phyloP scores from a whole-genome alignment of 1,140 invertebrate genomes.

The Calosoma granatense region DNA sequence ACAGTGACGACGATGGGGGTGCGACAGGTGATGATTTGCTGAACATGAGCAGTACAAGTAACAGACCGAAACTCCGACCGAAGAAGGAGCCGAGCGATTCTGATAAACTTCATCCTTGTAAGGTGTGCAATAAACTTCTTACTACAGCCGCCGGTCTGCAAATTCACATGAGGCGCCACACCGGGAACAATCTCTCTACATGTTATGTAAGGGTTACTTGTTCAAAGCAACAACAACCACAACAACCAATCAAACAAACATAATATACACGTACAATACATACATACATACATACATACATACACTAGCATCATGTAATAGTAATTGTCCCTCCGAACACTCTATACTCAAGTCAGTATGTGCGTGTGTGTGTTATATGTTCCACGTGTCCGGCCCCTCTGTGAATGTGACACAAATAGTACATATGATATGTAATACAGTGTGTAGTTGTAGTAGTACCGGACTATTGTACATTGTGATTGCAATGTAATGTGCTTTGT shows the following conservation, averaged over 20 bases:
- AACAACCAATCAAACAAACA: neutral
- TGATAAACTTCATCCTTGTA: conserved; percentile 21
- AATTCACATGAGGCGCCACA: conserved; percentile 28
- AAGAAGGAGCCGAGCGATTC: neutral
- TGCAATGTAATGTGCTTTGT: conserved; percentile 1
- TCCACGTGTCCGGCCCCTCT: no score
- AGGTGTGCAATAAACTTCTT: conserved; percentile 27
- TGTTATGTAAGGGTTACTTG: conserved; percentile 22
- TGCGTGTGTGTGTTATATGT: no score
- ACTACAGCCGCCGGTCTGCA: conserved; percentile 25
- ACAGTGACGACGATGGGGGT: conserved; percentile 19
- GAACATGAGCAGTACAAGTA: no score
- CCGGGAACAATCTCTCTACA: conserved; percentile 22
- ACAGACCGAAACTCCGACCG: neutral
- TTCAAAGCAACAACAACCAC: neutral
- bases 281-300: no score
- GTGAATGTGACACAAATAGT: no score
- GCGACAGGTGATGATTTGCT: conserved; percentile 9
- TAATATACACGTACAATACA: no score
- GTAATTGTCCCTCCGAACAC: no score
- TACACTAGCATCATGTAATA: no score
- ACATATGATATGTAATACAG: no score
- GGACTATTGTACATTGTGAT: no score
- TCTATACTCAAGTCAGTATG: no score
- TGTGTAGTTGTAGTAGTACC: no score